Percentiles rank a stretch among this genome's conserved stretches.
Conservation (phyloP, 1,140 invertebrate species). For the Uloborus diversus region DNA sequence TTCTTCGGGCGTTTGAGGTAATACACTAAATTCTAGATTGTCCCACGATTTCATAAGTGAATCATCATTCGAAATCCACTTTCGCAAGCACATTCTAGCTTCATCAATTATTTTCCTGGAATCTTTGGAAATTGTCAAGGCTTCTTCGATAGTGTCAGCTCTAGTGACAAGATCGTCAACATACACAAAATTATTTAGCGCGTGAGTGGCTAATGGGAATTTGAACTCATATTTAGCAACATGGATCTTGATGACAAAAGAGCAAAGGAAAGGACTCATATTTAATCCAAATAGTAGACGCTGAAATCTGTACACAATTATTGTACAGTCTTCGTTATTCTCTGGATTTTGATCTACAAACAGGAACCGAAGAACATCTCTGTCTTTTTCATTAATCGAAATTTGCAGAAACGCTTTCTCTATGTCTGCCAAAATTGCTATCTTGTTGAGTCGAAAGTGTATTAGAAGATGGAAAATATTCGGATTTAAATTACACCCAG, state of each 20-base stretch:
- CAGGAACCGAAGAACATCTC: not conserved
- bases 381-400: not conserved
- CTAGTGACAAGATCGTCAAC: not conserved
- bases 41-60: not conserved
- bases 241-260: not conserved
- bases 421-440: not conserved
- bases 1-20: not conserved
- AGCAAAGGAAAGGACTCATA: not conserved
- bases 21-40: not conserved
- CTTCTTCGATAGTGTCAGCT: not conserved
- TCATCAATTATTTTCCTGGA: not conserved
- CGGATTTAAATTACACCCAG: not conserved
- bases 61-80: not conserved
- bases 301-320: not conserved
- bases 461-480: not conserved
- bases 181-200: not conserved
- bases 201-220: not conserved
- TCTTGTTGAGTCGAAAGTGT: not conserved
- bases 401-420: not conserved
- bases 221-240: not conserved
- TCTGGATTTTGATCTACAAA: not conserved
- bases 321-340: not conserved
- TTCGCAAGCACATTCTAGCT: not conserved
- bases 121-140: not conserved
- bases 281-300: constrained; percentile 10